A percentile compares a stretch with the other conserved stretches of the same genome.
Conservation (phyloP, 2,113 vertebrate genomes). For the Camelus dromedarius region DNA sequence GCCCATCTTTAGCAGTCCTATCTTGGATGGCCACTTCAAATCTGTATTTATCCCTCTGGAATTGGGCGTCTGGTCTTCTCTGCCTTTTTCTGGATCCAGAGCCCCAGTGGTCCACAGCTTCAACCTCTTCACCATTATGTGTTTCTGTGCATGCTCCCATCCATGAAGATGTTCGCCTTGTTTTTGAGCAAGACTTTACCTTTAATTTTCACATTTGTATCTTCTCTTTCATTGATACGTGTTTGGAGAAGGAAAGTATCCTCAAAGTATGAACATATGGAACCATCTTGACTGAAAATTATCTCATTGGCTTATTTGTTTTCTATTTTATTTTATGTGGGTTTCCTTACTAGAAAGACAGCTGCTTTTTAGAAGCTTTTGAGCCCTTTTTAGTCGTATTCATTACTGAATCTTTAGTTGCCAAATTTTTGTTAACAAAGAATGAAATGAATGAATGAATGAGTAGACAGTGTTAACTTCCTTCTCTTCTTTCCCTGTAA, state of each 20-base stretch:
- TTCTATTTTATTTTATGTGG: neutral
- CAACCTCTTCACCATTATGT: neutral
- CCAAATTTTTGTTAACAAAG: neutral
- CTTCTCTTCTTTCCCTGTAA: neutral
- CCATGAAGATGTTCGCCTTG: neutral
- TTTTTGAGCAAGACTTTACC: neutral
- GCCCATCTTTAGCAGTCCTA: neutral
- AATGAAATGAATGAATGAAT: constrained; percentile 19
- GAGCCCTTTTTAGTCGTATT: neutral
- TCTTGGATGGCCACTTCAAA: neutral
- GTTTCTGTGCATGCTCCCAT: neutral
- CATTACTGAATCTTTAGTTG: neutral
- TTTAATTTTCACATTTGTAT: constrained; percentile 19
- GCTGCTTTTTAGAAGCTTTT: neutral
- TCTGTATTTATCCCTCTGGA: neutral
- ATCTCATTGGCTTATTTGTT: neutral
- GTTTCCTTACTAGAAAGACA: neutral
- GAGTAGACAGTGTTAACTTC: neutral
- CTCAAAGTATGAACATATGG: neutral
- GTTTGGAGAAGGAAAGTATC: neutral
- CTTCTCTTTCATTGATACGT: neutral
- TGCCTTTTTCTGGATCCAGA: neutral
- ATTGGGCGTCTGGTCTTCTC: neutral
- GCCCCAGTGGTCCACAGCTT: neutral
- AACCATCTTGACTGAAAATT: neutral